These are phyloP conservation scores for Calliphora vomitoria DNA, from an alignment of 2,888 invertebrate genomes.

Conservation along the genomic window DNA sequence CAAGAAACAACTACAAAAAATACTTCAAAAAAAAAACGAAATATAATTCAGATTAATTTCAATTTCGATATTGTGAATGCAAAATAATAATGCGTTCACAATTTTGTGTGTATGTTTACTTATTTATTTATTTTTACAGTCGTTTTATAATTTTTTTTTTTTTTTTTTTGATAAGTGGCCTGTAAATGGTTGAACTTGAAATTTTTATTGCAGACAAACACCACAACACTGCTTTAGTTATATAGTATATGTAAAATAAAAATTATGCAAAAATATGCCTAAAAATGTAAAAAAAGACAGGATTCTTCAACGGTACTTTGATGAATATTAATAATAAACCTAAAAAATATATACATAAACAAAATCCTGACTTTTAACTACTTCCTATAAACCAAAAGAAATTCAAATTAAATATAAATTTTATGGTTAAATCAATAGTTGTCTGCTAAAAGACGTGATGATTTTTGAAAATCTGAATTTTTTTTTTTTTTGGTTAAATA, in stretches of 20 bases:
- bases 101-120: background rate
- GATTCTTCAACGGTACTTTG: slow-evolving; percentile 1
- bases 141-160: slow-evolving; percentile 2
- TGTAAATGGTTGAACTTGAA: slow-evolving; percentile 73
- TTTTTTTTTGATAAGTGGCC: slow-evolving; percentile 40
- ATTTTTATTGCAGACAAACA: background rate
- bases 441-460: background rate
- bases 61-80: slow-evolving; percentile 63
- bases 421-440: background rate
- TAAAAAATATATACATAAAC: slow-evolving; percentile 29
- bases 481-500: background rate
- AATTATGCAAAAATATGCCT: slow-evolving; percentile 41
- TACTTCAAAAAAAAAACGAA: slow-evolving; percentile 1
- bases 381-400: slow-evolving; percentile 31
- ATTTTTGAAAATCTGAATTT: background rate
- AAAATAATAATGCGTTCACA: slow-evolving; percentile 71
- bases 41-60: slow-evolving; percentile 53
- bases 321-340: slow-evolving; percentile 17
- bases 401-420: background rate
- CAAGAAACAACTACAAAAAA: slow-evolving; percentile 18
- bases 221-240: background rate
- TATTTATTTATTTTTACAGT: slow-evolving; percentile 1
- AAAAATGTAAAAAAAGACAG: slow-evolving; percentile 22
- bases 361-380: slow-evolving; percentile 44
- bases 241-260: background rate